phyloP scores from a whole-genome alignment of 2,888 invertebrate species.

The Danaus chrysippus region DNA sequence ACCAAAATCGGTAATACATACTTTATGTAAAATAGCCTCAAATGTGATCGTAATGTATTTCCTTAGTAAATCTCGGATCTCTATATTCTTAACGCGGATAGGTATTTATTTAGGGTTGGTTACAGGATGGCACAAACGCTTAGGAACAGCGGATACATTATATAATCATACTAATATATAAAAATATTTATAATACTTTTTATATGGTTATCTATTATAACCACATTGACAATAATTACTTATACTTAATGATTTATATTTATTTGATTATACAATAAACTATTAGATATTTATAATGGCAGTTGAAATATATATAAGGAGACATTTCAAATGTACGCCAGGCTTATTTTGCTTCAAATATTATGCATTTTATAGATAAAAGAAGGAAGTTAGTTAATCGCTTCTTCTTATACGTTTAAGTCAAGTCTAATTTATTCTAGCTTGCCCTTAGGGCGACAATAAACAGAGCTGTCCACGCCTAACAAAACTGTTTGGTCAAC shows the following conservation, averaged over 20 bases:
- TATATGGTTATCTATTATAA: too few relatives aligned
- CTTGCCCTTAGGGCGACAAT: constrained; percentile 57
- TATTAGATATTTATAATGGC: too few relatives aligned
- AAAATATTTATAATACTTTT: too few relatives aligned
- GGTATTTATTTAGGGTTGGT: constrained; percentile 61
- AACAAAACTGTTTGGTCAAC: constrained; percentile 62
- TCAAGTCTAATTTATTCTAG: constrained; percentile 50
- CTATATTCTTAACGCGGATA: constrained; percentile 44
- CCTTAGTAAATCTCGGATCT: constrained; percentile 36
- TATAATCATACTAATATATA: background rate
- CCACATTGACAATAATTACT: too few relatives aligned
- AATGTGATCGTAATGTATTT: constrained; percentile 24
- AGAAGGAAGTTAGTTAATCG: background rate
- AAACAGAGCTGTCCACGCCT: constrained; percentile 50
- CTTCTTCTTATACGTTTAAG: constrained; percentile 32
- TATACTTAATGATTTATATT: too few relatives aligned
- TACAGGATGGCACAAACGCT: constrained; percentile 37
- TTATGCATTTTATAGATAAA: too few relatives aligned
- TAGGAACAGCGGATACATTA: constrained; percentile 26
- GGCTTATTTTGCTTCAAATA: too few relatives aligned
- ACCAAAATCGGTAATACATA: constrained; percentile 9
- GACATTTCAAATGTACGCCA: too few relatives aligned
- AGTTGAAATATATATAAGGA: too few relatives aligned
- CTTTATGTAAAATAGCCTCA: constrained; percentile 26
- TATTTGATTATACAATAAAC: too few relatives aligned